Evolutionary conservation across 2,888 invertebrate genomes (phyloP), one percentile per base, ranked within the genome.

Genomic region (Xanthia icteritia): DNA sequence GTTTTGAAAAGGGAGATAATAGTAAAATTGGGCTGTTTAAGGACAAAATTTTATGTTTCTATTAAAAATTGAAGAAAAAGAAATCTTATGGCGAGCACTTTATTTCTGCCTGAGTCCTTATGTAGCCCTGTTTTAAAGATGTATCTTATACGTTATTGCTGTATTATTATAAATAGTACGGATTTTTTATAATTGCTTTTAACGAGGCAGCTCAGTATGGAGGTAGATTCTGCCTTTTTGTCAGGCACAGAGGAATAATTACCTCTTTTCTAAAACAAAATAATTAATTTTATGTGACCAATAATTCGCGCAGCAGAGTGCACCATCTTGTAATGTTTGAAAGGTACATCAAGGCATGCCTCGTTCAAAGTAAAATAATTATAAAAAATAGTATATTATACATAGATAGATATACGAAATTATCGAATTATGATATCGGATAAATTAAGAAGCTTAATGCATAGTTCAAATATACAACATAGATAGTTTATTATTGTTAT

Each of bases 401-500:
- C 45, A 75, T 81, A 85, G 54, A 89, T 86, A 79, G 73, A 87
- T 76, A 83, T 80, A 87, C 76, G 74, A 79, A 87, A 81, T 87
- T 89, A 91, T 90, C 86, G 90, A 90, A 91, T 86, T 87, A 86
- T 82, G 83, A 90, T 89, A 89, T 90, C 89, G 88, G 89, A 91
- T 89, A 86, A 83, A 71, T 71, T 88, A 86, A 86, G 84, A 89
- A 86, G 91, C 89, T 92, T 90, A 87, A 79, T 86, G 90, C 89
- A 88, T 90, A 90, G 88, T 89, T 88, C 82, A 84, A 85, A 84
- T 86, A 87, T 87, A 86, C 69, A 82, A 81, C 64, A 60, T 81
- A 82, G 51, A 79, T 78, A 78, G 66, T 56, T 81, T 45, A 70
- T 79, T 76, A 68, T 67, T 75, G n/a, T 69, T 78, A 69, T 68